Conservation (phyloP, 2,113 vertebrate species). For the Ivindomyrus marchei region DNA sequence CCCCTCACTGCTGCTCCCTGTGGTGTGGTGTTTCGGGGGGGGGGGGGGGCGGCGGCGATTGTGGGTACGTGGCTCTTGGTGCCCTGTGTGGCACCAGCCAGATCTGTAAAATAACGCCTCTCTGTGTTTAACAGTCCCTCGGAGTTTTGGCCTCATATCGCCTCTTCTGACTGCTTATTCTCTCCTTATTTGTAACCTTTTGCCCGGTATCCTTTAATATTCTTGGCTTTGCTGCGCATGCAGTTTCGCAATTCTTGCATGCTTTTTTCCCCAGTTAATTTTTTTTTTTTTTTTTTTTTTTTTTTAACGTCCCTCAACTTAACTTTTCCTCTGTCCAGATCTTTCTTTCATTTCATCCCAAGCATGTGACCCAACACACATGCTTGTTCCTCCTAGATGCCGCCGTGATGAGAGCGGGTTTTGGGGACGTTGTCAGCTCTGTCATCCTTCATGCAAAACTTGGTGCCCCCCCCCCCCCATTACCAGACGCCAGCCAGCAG, state of each 20-base stretch:
- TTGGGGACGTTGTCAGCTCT: not conserved
- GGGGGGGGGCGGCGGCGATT: not conserved
- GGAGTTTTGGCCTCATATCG: not conserved
- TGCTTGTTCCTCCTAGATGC: not conserved
- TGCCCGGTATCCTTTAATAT: not conserved
- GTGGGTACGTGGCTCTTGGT: not conserved
- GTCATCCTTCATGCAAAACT: not conserved
- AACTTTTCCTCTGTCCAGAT: not conserved
- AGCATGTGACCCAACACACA: not conserved
- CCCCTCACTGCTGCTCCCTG: not conserved
- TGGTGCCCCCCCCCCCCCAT: not conserved
- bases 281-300: not conserved
- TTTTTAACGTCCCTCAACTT: not conserved
- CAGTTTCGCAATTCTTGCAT: not conserved
- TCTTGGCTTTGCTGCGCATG: not conserved
- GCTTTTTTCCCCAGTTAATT: not conserved
- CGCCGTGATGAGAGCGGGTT: not conserved
- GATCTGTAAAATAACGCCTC: not conserved
- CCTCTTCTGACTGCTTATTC: not conserved
- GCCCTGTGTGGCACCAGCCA: not conserved
- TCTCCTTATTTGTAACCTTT: not conserved
- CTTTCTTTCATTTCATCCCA: not conserved
- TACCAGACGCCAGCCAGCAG: not conserved
- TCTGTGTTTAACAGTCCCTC: not conserved
- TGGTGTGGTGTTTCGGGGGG: not conserved